These are phyloP conservation scores for Neoitamus cyanurus DNA, from an alignment of 2,888 invertebrate species.

Conservation along the genomic window DNA sequence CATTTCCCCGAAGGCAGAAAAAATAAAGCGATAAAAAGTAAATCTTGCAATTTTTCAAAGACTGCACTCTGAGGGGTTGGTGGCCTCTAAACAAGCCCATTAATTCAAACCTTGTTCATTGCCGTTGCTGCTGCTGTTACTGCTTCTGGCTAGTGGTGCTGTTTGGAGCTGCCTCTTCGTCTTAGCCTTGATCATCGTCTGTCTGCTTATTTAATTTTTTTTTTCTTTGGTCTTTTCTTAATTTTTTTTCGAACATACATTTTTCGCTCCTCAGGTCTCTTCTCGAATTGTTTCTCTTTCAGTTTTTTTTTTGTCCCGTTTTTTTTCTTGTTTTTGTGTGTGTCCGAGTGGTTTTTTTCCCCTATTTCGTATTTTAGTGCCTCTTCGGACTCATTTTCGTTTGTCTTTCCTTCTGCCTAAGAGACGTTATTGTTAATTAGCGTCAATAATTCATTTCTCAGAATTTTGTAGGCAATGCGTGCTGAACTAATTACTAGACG, in stretches of 20 bases:
- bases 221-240: background rate
- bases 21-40: background rate
- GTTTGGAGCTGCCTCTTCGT: background rate
- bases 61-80: constrained; percentile 15
- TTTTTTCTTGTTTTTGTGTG: too few species aligned
- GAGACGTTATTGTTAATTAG: constrained; percentile 27
- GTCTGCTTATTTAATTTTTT: background rate
- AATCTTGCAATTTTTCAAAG: background rate
- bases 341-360: too few species aligned
- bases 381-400: background rate
- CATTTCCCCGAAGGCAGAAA: background rate
- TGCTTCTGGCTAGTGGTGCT: background rate
- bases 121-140: constrained; percentile 1
- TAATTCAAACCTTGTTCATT: constrained; percentile 38
- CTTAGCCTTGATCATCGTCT: background rate
- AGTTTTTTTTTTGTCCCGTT: background rate
- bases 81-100: constrained; percentile 22
- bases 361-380: background rate
- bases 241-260: background rate
- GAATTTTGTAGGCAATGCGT: constrained; percentile 23
- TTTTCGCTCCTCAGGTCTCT: background rate
- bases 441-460: constrained; percentile 30
- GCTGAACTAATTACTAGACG: constrained; percentile 28
- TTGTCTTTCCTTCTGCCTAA: background rate
- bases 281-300: background rate